Evolutionary conservation across 2,888 invertebrate species (phyloP).

Genomic region (Lacanobia wlatinum): DNA sequence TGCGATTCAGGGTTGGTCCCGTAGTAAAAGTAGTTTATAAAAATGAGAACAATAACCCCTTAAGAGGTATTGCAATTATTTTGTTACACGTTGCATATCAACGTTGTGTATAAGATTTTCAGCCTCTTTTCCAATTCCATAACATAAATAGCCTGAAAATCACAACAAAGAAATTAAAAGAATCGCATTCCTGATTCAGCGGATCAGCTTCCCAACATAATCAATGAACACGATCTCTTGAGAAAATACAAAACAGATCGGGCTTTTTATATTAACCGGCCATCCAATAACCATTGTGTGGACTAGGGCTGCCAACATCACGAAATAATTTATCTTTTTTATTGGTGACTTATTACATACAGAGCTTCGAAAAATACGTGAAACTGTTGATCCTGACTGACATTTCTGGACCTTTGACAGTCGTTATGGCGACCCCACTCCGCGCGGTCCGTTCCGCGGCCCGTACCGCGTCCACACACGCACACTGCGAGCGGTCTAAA

Average conservation of each 20-base stretch:
- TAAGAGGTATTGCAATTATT: too few relatives aligned
- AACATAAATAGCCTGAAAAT: slow-evolving; percentile 21
- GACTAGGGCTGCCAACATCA: slow-evolving; percentile 36
- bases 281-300: slow-evolving; percentile 51
- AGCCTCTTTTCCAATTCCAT: neutral
- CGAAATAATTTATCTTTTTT: neutral
- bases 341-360: too few relatives aligned
- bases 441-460: too few relatives aligned
- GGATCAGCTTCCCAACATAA: slow-evolving; percentile 51
- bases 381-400: neutral
- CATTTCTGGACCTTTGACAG: neutral
- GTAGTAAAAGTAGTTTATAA: too few relatives aligned
- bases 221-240: slow-evolving; percentile 57
- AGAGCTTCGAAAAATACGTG: too few relatives aligned
- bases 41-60: too few relatives aligned
- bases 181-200: slow-evolving; percentile 27
- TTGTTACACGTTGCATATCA: too few relatives aligned
- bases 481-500: too few relatives aligned
- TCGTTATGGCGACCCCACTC: too few relatives aligned
- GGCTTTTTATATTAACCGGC: slow-evolving; percentile 57
- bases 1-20: too few relatives aligned
- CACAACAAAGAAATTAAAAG: slow-evolving; percentile 31
- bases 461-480: too few relatives aligned
- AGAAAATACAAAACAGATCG: slow-evolving; percentile 63
- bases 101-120: too few relatives aligned